phyloP scores from a whole-genome alignment of 2,888 invertebrate species.

The Drosophila demipolita region DNA sequence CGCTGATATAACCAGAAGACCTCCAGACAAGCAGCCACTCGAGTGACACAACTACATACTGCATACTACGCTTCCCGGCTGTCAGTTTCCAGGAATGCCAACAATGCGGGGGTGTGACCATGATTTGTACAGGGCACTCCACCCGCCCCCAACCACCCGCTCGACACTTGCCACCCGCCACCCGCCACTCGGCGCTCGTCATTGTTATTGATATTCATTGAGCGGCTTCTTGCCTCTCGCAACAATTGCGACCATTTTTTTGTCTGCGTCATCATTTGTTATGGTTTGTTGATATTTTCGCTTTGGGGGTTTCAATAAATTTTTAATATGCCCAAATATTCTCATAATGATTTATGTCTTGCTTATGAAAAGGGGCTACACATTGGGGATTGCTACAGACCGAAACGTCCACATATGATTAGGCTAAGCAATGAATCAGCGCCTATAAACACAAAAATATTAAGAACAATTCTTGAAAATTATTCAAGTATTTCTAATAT shows the following conservation, averaged over 20 bases:
- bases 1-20: conserved; percentile 68
- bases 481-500: not conserved
- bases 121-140: conserved; percentile 19
- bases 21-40: conserved; percentile 47
- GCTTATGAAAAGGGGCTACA: conserved; percentile 8
- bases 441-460: not conserved
- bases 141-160: not conserved
- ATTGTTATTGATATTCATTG: conserved; percentile 65
- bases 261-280: conserved; percentile 70
- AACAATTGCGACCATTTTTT: conserved; percentile 70
- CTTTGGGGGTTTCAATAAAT: conserved; percentile 32
- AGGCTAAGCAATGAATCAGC: conserved; percentile 8
- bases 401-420: conserved; percentile 1
- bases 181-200: conserved; percentile 13
- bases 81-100: conserved; percentile 69
- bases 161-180: conserved; percentile 12
- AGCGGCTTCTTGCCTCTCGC: conserved; percentile 50
- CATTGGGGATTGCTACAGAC: conserved; percentile 8
- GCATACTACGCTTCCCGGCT: conserved; percentile 40
- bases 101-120: conserved; percentile 67
- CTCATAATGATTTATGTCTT: conserved; percentile 58
- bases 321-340: conserved; percentile 42
- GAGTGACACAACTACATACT: conserved; percentile 15
- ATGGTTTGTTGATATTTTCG: conserved; percentile 52
- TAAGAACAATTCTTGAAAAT: not conserved